Evolutionary conservation across 2,797 vertebrate genomes (phyloP), one percentile per base, ranked within the genome.

Genomic region (Gastrophryne carolinensis): DNA sequence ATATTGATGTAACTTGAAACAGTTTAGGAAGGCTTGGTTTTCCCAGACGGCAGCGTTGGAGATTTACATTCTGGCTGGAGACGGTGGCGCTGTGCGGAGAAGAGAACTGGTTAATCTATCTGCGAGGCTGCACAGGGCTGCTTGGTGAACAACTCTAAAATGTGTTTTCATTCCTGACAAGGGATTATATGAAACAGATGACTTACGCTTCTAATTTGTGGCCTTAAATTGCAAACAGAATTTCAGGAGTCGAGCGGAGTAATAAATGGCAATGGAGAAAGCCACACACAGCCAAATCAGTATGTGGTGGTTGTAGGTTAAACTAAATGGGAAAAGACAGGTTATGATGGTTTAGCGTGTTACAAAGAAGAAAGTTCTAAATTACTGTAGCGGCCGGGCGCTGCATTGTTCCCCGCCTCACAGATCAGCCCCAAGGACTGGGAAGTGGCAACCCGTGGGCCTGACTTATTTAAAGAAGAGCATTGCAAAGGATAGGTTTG

Each of bases 161-260:
- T 85, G 83, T 89, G 88, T 95, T 95, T 90, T 92, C 90, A 89
- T 90, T 92, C 94, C 96, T 95, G 96, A 94, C 94, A 91, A 90
- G 88, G 93, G 94, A 95, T 96, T 96, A 98, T 98, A 93, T 92
- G 92, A 98, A 98, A 95, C 96, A 98, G 94, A 97, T 98, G 95
- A 97, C 94, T 97, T 96, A 93, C 93, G 94, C 92, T 97, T 98
- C 93, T 96, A 96, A 98, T 98, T 98, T 96, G 94, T 90, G 89
- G 94, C 92, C 90, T 94, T 95, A 96, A 98, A 97, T 98, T 98
- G 94, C 94, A 96, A 98, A 96, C 96, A 97, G 95, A 96, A 94
- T 94, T 96, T 94, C 93, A 92, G 93, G 92, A 97, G 93, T 95
- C 89, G 91, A 93, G 91, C 85, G 85, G 91, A 94, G 92, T 94